Conservation (phyloP, 2,888 invertebrate genomes). For the Acleris cristana region DNA sequence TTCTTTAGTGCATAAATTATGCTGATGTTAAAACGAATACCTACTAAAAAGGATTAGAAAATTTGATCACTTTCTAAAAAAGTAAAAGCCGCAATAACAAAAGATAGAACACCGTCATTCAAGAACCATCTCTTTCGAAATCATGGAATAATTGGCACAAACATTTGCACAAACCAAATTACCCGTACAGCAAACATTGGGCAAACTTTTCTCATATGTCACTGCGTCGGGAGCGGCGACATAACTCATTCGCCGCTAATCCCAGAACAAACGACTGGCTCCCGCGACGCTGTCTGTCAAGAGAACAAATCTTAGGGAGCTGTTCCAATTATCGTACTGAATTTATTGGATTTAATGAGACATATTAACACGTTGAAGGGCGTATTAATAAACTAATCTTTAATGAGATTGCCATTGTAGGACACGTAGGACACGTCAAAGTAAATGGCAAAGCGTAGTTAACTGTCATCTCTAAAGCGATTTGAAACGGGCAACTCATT, state of each 20-base stretch:
- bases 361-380: too few species aligned
- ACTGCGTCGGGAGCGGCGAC: conserved; percentile 24
- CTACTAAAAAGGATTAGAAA: too few species aligned
- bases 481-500: too few species aligned
- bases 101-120: background rate
- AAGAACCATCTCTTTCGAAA: background rate
- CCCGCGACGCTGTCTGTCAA: conserved; percentile 37
- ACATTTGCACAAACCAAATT: conserved; percentile 18
- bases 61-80: too few species aligned
- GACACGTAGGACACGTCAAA: too few species aligned
- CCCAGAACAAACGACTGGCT: conserved; percentile 46
- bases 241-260: conserved; percentile 39
- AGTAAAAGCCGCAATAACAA: background rate
- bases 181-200: conserved; percentile 18
- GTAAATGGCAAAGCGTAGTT: too few species aligned
- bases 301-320: conserved; percentile 35
- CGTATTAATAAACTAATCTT: too few species aligned
- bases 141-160: conserved; percentile 22
- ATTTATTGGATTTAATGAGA: conserved; percentile 15
- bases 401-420: too few species aligned
- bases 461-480: too few species aligned
- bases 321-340: conserved; percentile 34
- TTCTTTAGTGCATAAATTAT: too few species aligned
- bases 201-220: conserved; percentile 38
- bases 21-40: too few species aligned